Conservation (phyloP, 2,888 invertebrate species). For the Herminia tarsipennalis region DNA sequence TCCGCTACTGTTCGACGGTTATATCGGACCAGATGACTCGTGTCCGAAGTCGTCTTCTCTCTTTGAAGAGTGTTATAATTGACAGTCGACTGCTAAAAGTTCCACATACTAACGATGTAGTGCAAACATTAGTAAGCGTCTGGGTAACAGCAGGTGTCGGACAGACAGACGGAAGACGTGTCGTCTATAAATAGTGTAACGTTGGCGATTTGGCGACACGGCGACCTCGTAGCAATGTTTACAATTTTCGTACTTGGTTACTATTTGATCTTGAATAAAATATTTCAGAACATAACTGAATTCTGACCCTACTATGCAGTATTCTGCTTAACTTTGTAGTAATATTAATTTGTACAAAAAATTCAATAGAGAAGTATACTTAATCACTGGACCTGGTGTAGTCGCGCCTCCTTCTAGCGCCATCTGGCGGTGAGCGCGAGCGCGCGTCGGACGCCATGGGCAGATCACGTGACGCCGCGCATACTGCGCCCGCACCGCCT, state of each 20-base stretch:
- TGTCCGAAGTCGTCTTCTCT: slow-evolving; percentile 43
- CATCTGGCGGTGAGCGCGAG: slow-evolving; percentile 76
- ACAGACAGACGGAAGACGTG: slow-evolving; percentile 81
- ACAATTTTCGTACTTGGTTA: slow-evolving; percentile 68
- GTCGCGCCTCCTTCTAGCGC: slow-evolving; percentile 76
- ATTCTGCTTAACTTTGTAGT: neutral
- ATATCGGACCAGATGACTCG: slow-evolving; percentile 71
- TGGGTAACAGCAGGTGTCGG: slow-evolving; percentile 69
- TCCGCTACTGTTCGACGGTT: slow-evolving; percentile 66
- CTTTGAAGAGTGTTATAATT: slow-evolving; percentile 56
- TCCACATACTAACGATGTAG: slow-evolving; percentile 43
- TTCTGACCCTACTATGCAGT: neutral
- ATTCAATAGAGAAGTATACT: slow-evolving; percentile 11
- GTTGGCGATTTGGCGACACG: slow-evolving; percentile 77
- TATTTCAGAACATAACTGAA: slow-evolving; percentile 8
- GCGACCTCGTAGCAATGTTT: slow-evolving; percentile 80
- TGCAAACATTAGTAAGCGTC: slow-evolving; percentile 51
- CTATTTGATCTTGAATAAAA: slow-evolving; percentile 40
- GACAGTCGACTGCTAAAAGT: slow-evolving; percentile 40
- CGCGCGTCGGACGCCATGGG: slow-evolving; percentile 77
- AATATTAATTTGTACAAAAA: neutral
- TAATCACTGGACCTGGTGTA: slow-evolving; percentile 64
- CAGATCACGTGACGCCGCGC: slow-evolving; percentile 72
- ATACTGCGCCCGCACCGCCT: slow-evolving; percentile 65
- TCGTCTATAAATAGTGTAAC: slow-evolving; percentile 74